These are phyloP conservation scores for Ahaetulla prasina DNA, from an alignment of 2,113 vertebrate genomes.

Conservation along the genomic window DNA sequence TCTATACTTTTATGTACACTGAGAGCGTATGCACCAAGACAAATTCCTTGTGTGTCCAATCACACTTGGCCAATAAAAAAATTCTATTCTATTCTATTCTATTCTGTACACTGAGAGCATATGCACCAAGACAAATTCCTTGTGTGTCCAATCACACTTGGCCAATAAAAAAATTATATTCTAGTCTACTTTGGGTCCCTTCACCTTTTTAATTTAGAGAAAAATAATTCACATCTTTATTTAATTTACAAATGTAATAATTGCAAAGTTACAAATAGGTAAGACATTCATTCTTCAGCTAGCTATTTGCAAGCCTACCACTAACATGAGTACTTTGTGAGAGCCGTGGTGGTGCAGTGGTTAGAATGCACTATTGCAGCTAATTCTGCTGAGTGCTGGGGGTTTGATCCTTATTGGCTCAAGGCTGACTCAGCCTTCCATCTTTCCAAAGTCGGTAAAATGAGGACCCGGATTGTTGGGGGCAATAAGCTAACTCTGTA, in stretches of 20 bases:
- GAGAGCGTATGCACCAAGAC: no score
- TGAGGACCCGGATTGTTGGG: background rate
- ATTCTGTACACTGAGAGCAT: no score
- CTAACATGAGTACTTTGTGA: background rate
- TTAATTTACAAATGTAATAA: background rate
- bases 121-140: no score
- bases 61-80: no score
- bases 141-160: no score
- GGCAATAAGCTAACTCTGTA: background rate
- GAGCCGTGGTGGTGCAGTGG: background rate
- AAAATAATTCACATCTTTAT: background rate
- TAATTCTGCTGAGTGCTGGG: background rate
- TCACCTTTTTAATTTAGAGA: background rate
- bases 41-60: no score
- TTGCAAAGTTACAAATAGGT: background rate
- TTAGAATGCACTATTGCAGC: background rate
- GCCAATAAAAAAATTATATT: no score
- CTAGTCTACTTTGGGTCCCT: background rate
- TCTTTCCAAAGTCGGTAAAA: background rate
- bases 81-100: no score
- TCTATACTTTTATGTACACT: no score
- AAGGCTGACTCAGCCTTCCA: background rate
- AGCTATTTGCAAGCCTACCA: background rate
- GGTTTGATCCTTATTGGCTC: background rate
- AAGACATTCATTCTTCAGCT: background rate